Conservation (phyloP, 2,888 invertebrate species). For the Criorhina ranunculi region DNA sequence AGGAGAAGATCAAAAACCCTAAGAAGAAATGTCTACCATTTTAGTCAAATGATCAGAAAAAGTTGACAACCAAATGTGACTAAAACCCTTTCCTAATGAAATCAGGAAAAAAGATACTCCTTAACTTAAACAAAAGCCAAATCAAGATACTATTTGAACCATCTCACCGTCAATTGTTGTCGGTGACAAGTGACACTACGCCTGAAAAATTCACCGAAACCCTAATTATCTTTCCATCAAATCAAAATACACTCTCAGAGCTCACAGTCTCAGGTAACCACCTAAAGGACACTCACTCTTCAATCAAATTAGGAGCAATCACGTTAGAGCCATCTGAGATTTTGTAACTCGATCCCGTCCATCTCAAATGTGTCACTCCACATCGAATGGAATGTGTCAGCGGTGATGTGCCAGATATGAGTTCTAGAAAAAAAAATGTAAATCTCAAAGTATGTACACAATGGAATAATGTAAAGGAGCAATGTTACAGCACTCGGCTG, state of each 20-base stretch:
- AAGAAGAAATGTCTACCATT: no score
- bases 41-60: no score
- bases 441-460: conserved; percentile 54
- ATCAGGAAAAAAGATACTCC: not conserved
- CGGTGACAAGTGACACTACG: conserved; percentile 74
- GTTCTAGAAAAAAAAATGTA: conserved; percentile 48
- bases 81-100: no score
- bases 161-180: conserved; percentile 67
- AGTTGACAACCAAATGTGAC: no score
- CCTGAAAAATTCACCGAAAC: conserved; percentile 59
- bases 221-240: conserved; percentile 74
- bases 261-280: conserved; percentile 74
- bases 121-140: conserved; percentile 11
- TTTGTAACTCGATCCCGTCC: conserved; percentile 59
- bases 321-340: conserved; percentile 62
- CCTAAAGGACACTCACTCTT: conserved; percentile 62
- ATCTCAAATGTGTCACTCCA: conserved; percentile 59
- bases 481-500: conserved; percentile 71
- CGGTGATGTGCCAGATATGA: conserved; percentile 66
- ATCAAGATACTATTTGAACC: conserved; percentile 37
- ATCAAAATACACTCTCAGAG: conserved; percentile 64
- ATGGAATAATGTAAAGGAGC: conserved; percentile 59
- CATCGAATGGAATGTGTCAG: conserved; percentile 39
- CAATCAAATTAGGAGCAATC: conserved; percentile 75
- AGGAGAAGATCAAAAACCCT: no score